Conservation (phyloP, 2,113 vertebrate species). For the Ophthalmolycus amberensis region DNA sequence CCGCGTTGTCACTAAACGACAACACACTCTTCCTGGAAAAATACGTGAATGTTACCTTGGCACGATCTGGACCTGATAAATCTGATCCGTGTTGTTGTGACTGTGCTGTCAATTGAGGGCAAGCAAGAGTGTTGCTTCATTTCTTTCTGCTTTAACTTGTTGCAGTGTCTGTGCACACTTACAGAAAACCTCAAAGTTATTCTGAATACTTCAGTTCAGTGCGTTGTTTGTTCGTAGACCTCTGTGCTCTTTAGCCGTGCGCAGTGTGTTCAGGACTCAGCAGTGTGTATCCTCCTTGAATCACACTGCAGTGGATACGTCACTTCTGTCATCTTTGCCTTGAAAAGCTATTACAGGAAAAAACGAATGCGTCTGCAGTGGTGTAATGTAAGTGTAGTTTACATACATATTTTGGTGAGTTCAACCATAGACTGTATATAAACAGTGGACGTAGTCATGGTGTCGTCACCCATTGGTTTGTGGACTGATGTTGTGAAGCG, state of each 20-base stretch:
- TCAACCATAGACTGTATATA: too few relatives aligned
- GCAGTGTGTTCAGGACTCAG: background rate
- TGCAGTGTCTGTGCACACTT: background rate
- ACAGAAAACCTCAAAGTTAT: background rate
- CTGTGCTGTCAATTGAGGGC: background rate
- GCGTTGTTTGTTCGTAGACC: background rate
- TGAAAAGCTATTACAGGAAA: background rate
- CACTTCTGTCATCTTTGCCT: background rate
- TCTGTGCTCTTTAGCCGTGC: background rate
- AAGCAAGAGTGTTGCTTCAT: background rate
- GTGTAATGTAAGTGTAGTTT: too few relatives aligned
- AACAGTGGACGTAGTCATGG: too few relatives aligned
- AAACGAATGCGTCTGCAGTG: too few relatives aligned
- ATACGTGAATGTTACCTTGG: background rate
- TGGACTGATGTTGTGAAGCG: too few relatives aligned
- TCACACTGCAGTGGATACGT: background rate
- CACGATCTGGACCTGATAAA: background rate
- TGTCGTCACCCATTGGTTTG: too few relatives aligned
- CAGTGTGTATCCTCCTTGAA: slow-evolving; percentile 3
- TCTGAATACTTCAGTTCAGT: background rate
- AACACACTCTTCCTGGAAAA: slow-evolving; percentile 11
- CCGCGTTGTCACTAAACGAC: slow-evolving; percentile 6
- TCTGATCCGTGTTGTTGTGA: background rate
- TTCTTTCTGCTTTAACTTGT: background rate
- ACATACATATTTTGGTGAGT: too few relatives aligned